Evolutionary conservation across 2,888 invertebrate species (phyloP), one percentile per base, ranked within the genome.

Genomic region (Diarsia rubi): DNA sequence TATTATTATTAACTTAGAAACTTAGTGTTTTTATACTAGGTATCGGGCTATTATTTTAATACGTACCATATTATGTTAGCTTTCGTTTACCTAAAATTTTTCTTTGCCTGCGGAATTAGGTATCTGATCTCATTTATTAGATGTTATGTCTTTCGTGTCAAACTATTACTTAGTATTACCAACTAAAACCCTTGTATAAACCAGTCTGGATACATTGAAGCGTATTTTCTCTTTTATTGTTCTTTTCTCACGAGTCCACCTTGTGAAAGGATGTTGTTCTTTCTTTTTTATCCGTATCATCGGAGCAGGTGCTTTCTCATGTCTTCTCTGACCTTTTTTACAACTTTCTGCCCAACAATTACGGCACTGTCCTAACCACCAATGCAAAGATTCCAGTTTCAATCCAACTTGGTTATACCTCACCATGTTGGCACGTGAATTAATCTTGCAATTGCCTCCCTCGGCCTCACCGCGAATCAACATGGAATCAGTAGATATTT

Each of bases 401-500:
- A 75, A 65, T 73, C 14, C 60, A 62, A 57, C 60, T 72, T 60
- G 68, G 42, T 52, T 62, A 52, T 72, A 78, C 71, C 64, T 81
- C 60, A 0, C 42, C 60, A 57, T 70, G 73, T 73, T 70, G 83
- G 81, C 71, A 75, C 71, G 71, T 37, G 78, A 76, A 85, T 83
- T 85, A 86, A 86, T 85, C 79, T 81, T 37, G 69, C 75, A 83
- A 85, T 77, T 78, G 76, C 85, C 70, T 79, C 79, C 73, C 73
- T 70, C 70, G 70, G 73, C 73, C 69, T 80, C 69, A 81, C 78
- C 79, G 69, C 60, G 81, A 84, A 83, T 84, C 80, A 78, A 81
- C 77, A 82, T 68, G 54, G 76, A 79, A 86, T 82, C 84, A 65
- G 70, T 69, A 85, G 83, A 86, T 87, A 86, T 83, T 83, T 74